Evolutionary conservation across 2,888 invertebrate genomes (phyloP), one percentile per base, ranked within the genome.

Genomic region (Drosophila aldrichi): DNA sequence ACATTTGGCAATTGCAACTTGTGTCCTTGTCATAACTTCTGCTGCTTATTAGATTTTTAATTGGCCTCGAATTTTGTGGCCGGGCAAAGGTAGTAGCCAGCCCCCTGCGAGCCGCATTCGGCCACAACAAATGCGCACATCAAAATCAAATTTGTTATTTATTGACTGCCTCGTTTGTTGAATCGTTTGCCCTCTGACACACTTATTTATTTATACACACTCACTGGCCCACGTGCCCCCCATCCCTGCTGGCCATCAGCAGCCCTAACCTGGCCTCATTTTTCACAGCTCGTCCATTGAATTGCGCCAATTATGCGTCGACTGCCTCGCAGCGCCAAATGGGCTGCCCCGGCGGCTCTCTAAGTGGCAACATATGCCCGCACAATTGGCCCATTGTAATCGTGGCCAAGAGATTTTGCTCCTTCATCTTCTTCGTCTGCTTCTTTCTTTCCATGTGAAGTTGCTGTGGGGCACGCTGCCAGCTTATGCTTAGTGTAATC

Each of bases 271-370:
- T 77, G 65, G 22, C 48, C 80, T 71, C 80, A 77, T 87, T 88
- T 85, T 79, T 85, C 82, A 80, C 63, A 57, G 67, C 66, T 69
- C 77, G 80, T 56, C 83, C 70, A 75, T 77, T 75, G 77, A 85
- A 89, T 89, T 72, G 82, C 69, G 74, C 79, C 84, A 87, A 85
- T 85, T 85, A 89, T 89, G 79, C 74, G 81, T 69, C 83, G 87
- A 88, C 83, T 85, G 86, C 72, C 70, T 67, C 82, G 73, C 79
- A 79, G 52, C 38, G 71, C 74, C 74, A 51, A 20, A 2, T 38
- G 36, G 6, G 36, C 10, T 40, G 12, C 10, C 38, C 40, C 34
- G 68, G 38, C 22, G 44, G 34, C 20, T 10, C 44, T 18, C 51
- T 74, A 74, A 74, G 75, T 75, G 75, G 59, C 14, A 65, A 70